phyloP scores from a whole-genome alignment of 2,797 vertebrate genomes.

The Salarias fasciatus region DNA sequence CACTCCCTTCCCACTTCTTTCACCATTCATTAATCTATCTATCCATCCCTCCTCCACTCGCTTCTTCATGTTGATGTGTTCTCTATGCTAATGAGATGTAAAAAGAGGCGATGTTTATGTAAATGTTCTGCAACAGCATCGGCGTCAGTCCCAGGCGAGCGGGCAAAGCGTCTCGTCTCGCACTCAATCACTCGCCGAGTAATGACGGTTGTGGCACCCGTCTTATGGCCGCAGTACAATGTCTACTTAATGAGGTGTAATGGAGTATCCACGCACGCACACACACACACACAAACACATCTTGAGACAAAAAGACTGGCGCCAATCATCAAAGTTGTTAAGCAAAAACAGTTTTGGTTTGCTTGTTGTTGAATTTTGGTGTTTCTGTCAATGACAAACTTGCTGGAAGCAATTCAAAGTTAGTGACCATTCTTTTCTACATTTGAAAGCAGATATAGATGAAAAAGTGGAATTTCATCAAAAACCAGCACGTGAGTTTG shows the following conservation, averaged over 20 bases:
- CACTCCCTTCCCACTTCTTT: neutral
- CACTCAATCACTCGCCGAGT: slow-evolving; percentile 56
- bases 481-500: neutral
- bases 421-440: neutral
- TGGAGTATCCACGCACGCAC: slow-evolving; percentile 8
- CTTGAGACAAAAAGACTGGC: slow-evolving; percentile 18
- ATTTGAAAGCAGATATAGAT: slow-evolving; percentile 18
- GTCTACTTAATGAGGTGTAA: slow-evolving; percentile 67
- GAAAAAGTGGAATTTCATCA: neutral
- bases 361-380: neutral
- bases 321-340: slow-evolving; percentile 11
- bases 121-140: slow-evolving; percentile 58
- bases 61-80: slow-evolving; percentile 51
- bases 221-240: slow-evolving; percentile 58
- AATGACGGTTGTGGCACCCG: slow-evolving; percentile 30
- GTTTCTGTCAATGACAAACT: no score
- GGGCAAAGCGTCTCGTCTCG: slow-evolving; percentile 38
- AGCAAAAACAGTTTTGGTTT: slow-evolving; percentile 24
- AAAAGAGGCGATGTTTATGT: slow-evolving; percentile 65
- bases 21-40: slow-evolving; percentile 33
- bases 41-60: slow-evolving; percentile 38
- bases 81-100: slow-evolving; percentile 68
- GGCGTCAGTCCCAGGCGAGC: slow-evolving; percentile 41
- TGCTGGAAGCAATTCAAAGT: no score
- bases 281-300: slow-evolving; percentile 12